Percentiles rank a stretch among this genome's conserved stretches.
Conservation (phyloP, 2,113 vertebrate genomes). For the Bubo blakistoni region DNA sequence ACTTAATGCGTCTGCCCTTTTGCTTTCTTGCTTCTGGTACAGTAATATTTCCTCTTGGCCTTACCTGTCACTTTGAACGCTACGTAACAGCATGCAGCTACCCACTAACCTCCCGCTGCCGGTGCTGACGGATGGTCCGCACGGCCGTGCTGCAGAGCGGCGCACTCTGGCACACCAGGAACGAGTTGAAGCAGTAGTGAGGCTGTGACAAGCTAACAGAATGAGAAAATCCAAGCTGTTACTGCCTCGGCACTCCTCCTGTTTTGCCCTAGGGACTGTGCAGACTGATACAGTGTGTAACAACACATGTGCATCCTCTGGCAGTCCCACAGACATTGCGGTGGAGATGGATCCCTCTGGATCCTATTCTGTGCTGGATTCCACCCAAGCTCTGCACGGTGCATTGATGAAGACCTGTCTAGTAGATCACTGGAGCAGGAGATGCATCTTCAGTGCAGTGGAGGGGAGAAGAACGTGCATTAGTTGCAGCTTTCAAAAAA, state of each 20-base stretch:
- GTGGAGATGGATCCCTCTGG: background rate
- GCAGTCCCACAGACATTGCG: background rate
- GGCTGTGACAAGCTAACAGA: background rate
- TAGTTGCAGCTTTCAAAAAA: background rate
- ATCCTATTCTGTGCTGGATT: background rate
- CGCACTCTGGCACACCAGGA: background rate
- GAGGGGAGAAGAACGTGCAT: accelerated
- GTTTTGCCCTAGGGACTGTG: background rate
- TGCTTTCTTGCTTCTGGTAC: background rate
- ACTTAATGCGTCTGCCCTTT: background rate
- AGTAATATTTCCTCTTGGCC: background rate
- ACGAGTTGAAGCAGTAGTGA: background rate
- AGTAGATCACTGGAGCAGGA: background rate
- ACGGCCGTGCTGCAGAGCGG: background rate
- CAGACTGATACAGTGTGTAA: background rate
- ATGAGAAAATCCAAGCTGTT: background rate
- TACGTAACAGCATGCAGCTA: background rate
- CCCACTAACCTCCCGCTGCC: background rate
- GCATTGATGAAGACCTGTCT: background rate
- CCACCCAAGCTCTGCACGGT: background rate
- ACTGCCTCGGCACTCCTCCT: background rate
- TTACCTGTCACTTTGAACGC: background rate
- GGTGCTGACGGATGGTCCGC: background rate
- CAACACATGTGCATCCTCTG: background rate
- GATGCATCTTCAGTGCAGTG: background rate